Evolutionary conservation across 2,113 vertebrate species (phyloP), one percentile per base, ranked within the genome.

Genomic region (Sceloporus tristichus): DNA sequence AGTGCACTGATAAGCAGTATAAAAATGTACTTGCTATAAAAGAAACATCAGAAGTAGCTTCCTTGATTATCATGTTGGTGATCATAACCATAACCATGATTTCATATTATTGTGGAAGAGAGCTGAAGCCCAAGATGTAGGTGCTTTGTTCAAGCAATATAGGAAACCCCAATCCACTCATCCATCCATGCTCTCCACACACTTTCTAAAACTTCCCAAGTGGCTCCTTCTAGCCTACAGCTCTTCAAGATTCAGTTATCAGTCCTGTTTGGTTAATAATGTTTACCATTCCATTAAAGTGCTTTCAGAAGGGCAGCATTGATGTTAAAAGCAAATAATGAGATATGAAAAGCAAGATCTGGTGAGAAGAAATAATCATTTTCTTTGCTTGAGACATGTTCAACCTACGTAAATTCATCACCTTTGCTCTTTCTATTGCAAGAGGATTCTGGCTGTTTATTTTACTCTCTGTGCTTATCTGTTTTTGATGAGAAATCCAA

Each of bases 401-500:
- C 25, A 9, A 48, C 65, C 34, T 65, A 53, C 18, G 1, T 42
- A 48, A 84, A 54, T 81, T 83, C 73, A 76, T 90, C 77, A 76
- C 27, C n/a, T 71, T 68, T 21, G 65, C 62, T 78, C 90, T 42
- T 62, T 65, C 54, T 84, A 4, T 65, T 80, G 79, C 84, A 27
- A 56, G 76, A 65, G 7, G 19, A 14, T 80, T 89, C 40, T 5
- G 23, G 92, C 83, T 86, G 76, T 73, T 86, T 68, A 82, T 87
- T 85, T 80, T 88, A 18, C 68, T 11, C 23, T 87, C 70, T 71
- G 62, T 78, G 79, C 79, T 91, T 77, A 90, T 90, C 73, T 90
- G 19, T 70, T 54, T 85, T 66, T 68, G 80, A 86, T 66, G 75
- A 89, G 86, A 92, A 87, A 79, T 86, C 65, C 89, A 65, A 86